These are phyloP conservation scores for Zonitis immaculata DNA, from an alignment of 2,888 invertebrate species.

Conservation along the genomic window DNA sequence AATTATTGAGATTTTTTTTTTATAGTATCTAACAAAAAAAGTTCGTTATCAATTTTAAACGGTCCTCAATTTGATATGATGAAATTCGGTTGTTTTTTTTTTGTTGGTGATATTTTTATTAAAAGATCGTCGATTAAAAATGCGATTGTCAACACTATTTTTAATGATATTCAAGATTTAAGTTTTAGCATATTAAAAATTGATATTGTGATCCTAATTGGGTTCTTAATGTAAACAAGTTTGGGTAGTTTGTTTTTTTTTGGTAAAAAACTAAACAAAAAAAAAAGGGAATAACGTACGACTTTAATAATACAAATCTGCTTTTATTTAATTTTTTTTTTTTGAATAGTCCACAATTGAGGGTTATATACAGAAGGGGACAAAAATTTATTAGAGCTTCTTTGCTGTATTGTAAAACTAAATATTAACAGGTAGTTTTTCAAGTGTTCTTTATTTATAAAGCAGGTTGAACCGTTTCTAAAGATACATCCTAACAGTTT, in stretches of 20 bases:
- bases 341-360: constrained; percentile 16
- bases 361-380: constrained; percentile 7
- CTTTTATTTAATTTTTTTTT: too few relatives aligned
- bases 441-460: constrained; percentile 22
- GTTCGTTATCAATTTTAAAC: too few relatives aligned
- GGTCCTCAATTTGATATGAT: not conserved
- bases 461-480: constrained; percentile 26
- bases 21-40: too few relatives aligned
- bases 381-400: constrained; percentile 17
- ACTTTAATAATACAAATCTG: constrained; percentile 14
- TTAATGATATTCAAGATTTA: not conserved
- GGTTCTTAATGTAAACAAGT: constrained; percentile 15
- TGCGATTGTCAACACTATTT: not conserved
- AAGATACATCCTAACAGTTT: constrained; percentile 21
- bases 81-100: not conserved
- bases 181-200: constrained; percentile 9
- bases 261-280: constrained; percentile 13
- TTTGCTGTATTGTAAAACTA: constrained; percentile 17
- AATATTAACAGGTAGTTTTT: constrained; percentile 20
- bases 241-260: constrained; percentile 7
- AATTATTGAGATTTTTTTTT: too few relatives aligned
- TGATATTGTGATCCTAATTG: constrained; percentile 16
- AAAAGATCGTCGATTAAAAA: not conserved
- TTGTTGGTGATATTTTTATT: too few relatives aligned
- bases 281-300: constrained; percentile 5